Percentiles rank a stretch among this genome's conserved stretches.
phyloP scores from a whole-genome alignment of 2,797 vertebrate genomes.

The Crypturellus tataupa region DNA sequence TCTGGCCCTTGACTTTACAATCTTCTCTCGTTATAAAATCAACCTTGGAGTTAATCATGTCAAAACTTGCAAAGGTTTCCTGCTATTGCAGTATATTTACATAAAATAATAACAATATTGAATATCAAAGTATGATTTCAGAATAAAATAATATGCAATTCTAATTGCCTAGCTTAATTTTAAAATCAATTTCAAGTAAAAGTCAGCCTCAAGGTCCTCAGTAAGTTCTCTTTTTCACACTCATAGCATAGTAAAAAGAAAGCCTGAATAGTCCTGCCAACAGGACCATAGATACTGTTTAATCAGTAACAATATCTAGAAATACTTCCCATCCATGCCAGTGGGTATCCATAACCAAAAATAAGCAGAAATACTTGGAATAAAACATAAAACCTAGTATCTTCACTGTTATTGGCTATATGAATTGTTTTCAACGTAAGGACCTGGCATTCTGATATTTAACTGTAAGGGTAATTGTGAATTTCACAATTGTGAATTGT shows the following conservation, averaged over 20 bases:
- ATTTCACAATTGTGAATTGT: too few species aligned
- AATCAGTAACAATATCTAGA: not conserved
- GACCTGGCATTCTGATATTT: not conserved
- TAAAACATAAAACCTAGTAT: not conserved
- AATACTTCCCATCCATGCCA: not conserved
- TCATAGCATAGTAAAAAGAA: not conserved
- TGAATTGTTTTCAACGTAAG: not conserved
- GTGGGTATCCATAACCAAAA: not conserved
- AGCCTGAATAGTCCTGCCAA: not conserved
- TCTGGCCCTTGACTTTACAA: not conserved
- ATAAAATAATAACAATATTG: constrained; percentile 59
- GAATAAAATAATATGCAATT: constrained; percentile 49
- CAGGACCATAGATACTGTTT: not conserved
- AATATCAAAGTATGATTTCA: constrained; percentile 30
- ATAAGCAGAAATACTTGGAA: not conserved
- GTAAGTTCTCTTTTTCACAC: not conserved
- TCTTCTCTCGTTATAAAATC: constrained; percentile 45
- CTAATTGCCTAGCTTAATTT: constrained; percentile 19
- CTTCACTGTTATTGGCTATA: not conserved
- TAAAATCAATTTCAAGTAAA: constrained; percentile 37
- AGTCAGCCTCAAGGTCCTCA: not conserved
- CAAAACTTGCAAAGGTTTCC: constrained; percentile 24
- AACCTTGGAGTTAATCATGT: constrained; percentile 10
- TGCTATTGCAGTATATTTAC: constrained; percentile 20
- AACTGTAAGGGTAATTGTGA: not conserved